Percentiles rank a stretch among this genome's conserved stretches.
These are phyloP conservation scores for Epiblema foenella DNA, from an alignment of 2,888 invertebrate genomes.

Conservation along the genomic window DNA sequence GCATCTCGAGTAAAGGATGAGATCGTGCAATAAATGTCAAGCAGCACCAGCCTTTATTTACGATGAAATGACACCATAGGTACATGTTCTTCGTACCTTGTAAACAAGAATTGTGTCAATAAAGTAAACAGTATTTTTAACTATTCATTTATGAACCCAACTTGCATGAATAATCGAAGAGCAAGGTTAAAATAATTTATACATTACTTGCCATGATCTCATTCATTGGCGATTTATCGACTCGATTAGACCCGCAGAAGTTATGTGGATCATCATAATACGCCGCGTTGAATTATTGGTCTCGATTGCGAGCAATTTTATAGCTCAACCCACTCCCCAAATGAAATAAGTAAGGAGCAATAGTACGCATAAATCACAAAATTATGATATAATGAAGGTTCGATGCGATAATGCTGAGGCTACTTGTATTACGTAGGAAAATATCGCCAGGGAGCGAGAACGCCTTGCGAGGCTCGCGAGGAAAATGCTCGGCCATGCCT, in stretches of 20 bases:
- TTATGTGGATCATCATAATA: conserved; percentile 39
- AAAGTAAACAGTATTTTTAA: conserved; percentile 41
- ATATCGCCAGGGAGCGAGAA: too few species aligned
- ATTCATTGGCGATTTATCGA: conserved; percentile 30
- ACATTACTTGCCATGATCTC: conserved; percentile 38
- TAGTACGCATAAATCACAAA: not conserved
- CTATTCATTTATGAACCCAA: conserved; percentile 32
- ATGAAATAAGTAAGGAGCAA: not conserved
- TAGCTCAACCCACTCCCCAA: too few species aligned
- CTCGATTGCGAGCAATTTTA: conserved; percentile 18
- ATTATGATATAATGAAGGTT: not conserved
- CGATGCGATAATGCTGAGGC: not conserved
- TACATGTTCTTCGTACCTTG: not conserved
- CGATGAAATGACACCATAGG: not conserved
- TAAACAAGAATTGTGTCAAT: conserved; percentile 5
- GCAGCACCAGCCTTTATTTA: not conserved
- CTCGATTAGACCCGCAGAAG: conserved; percentile 31
- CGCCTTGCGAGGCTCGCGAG: too few species aligned
- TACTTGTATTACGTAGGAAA: too few species aligned
- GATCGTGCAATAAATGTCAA: not conserved
- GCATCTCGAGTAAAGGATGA: not conserved
- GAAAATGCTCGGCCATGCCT: too few species aligned
- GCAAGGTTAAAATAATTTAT: conserved; percentile 70
- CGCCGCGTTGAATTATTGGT: conserved; percentile 18
- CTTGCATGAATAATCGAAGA: conserved; percentile 63